Conservation (phyloP, 2,888 invertebrate genomes). For the Ennomos erosarius region DNA sequence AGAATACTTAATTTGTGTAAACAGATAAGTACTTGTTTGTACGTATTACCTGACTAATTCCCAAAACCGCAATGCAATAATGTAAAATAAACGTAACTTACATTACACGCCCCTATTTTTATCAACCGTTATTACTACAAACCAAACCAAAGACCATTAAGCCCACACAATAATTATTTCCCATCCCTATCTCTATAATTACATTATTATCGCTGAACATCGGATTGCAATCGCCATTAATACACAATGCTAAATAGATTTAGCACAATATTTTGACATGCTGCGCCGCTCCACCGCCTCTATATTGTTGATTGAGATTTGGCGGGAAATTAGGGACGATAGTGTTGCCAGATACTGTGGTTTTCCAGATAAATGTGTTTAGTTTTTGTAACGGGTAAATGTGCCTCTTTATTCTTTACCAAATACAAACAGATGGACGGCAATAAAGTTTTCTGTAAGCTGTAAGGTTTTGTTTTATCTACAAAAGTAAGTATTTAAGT, state of each 20-base stretch:
- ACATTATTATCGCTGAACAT: constrained; percentile 22
- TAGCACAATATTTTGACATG: constrained; percentile 22
- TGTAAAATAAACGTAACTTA: no score
- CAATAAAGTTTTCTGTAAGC: no score
- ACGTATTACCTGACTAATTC: no score
- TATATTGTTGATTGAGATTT: constrained; percentile 24
- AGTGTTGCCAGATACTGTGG: constrained; percentile 3
- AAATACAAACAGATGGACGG: no score
- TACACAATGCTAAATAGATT: constrained; percentile 18
- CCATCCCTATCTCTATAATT: constrained; percentile 19
- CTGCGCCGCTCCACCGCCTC: not conserved
- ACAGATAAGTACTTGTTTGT: no score
- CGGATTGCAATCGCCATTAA: constrained; percentile 15
- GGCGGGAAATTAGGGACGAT: constrained; percentile 10
- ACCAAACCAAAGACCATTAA: constrained; percentile 4
- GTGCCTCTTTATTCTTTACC: no score
- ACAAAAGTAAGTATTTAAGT: no score
- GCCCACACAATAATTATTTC: constrained; percentile 6
- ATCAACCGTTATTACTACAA: constrained; percentile 2
- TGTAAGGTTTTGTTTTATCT: no score
- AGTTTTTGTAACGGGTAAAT: no score
- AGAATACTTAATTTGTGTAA: no score
- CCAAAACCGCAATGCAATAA: no score
- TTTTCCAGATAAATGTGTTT: not conserved
- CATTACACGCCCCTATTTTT: not conserved